phyloP scores from a whole-genome alignment of 2,888 invertebrate species.

The Spisula subtruncata region DNA sequence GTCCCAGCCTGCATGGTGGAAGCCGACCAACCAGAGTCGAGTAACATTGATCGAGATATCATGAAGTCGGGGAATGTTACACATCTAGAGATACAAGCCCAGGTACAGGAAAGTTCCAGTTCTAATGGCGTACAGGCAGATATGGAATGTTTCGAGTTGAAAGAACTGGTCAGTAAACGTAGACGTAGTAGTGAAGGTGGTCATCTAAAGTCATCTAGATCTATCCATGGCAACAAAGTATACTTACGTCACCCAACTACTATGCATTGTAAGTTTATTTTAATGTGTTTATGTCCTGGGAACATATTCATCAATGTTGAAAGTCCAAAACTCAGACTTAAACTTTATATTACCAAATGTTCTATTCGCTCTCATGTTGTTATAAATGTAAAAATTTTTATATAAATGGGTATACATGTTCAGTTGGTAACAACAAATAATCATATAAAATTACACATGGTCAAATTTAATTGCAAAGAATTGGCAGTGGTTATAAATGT shows the following conservation, averaged over 20 bases:
- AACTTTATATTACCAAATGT: too few relatives aligned
- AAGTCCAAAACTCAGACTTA: too few relatives aligned
- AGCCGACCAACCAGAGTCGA: background rate
- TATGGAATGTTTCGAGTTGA: constrained; percentile 13
- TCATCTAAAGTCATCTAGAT: background rate
- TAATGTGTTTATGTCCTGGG: too few relatives aligned
- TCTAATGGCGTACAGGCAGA: background rate
- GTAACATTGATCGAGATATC: background rate
- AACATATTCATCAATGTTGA: too few relatives aligned
- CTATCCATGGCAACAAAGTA: background rate
- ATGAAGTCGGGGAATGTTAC: background rate
- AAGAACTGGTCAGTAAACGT: background rate
- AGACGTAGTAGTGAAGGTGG: background rate
- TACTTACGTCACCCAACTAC: background rate
- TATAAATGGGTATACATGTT: too few relatives aligned
- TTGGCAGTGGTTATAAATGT: too few relatives aligned
- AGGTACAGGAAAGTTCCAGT: background rate
- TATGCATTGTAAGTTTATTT: constrained; percentile 12
- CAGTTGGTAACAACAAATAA: too few relatives aligned
- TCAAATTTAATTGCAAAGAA: too few relatives aligned
- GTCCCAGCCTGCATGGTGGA: background rate
- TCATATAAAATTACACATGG: too few relatives aligned
- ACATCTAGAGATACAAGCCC: background rate
- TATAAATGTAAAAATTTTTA: too few relatives aligned
- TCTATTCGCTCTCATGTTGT: too few relatives aligned